phyloP scores from a whole-genome alignment of 2,888 invertebrate species.

The Pseudococcus viburni region DNA sequence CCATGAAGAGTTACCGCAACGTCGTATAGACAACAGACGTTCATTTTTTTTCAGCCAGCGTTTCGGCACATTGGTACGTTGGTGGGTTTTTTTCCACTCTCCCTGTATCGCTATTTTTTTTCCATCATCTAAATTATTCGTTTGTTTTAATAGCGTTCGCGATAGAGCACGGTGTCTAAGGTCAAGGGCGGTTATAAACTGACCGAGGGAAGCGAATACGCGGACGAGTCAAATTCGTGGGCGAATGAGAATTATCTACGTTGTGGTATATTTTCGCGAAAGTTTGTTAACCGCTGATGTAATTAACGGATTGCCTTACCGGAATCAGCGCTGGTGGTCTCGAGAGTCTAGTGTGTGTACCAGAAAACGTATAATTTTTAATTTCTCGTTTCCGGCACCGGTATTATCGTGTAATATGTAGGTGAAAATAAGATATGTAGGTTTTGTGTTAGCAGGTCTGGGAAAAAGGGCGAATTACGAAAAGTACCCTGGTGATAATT shows the following conservation, averaged over 20 bases:
- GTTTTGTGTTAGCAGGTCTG: background rate
- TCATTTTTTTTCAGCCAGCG: background rate
- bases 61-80: background rate
- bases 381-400: background rate
- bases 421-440: background rate
- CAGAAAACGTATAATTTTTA: conserved; percentile 44
- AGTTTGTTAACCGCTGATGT: conserved; percentile 47
- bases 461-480: background rate
- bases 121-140: conserved; percentile 54
- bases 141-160: background rate
- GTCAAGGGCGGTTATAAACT: conserved; percentile 8
- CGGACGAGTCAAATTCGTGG: background rate
- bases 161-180: conserved; percentile 11
- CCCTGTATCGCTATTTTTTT: background rate
- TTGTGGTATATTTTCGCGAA: background rate
- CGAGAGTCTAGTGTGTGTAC: background rate
- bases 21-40: conserved; percentile 21
- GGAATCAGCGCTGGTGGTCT: background rate
- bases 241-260: background rate
- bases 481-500: background rate
- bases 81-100: background rate
- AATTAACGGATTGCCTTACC: conserved; percentile 42
- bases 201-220: background rate
- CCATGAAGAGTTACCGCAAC: conserved; percentile 52
- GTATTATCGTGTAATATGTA: background rate